These are phyloP conservation scores for Lathamus discolor DNA, from an alignment of 2,113 vertebrate species.

Conservation along the genomic window DNA sequence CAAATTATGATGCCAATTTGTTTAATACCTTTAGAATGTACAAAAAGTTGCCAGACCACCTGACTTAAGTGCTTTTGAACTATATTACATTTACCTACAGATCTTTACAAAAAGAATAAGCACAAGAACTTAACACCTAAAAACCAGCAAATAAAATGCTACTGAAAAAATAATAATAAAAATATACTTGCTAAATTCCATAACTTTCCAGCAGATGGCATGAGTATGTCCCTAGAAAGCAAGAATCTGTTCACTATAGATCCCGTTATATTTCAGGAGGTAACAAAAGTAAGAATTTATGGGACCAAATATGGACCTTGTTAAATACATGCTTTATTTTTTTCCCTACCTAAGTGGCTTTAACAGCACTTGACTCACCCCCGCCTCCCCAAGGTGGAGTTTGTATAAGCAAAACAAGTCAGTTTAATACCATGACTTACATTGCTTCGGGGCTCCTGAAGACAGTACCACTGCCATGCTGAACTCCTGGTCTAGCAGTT, in stretches of 20 bases:
- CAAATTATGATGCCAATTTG: not conserved
- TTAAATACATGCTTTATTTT: not conserved
- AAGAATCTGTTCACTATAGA: not conserved
- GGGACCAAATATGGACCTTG: not conserved
- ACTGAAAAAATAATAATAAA: conserved; percentile 82
- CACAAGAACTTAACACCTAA: conserved; percentile 65
- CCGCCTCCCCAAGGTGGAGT: not conserved
- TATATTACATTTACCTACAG: not conserved
- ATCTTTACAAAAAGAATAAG: not conserved
- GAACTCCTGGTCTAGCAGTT: conserved; percentile 78
- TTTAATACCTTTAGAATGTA: not conserved
- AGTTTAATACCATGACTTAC: not conserved
- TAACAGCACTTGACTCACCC: not conserved
- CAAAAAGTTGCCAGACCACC: not conserved
- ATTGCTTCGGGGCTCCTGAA: conserved; percentile 81
- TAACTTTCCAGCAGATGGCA: conserved; percentile 78
- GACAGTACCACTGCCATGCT: conserved; percentile 83
- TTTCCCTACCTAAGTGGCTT: not conserved
- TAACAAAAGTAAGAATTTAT: not conserved
- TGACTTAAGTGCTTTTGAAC: not conserved
- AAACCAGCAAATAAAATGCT: conserved; percentile 81
- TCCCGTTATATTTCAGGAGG: not conserved
- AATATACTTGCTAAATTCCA: conserved; percentile 79
- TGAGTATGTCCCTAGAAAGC: conserved; percentile 83
- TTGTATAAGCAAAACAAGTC: not conserved